Conservation (phyloP, 2,113 vertebrate genomes). For the Albula glossodonta region DNA sequence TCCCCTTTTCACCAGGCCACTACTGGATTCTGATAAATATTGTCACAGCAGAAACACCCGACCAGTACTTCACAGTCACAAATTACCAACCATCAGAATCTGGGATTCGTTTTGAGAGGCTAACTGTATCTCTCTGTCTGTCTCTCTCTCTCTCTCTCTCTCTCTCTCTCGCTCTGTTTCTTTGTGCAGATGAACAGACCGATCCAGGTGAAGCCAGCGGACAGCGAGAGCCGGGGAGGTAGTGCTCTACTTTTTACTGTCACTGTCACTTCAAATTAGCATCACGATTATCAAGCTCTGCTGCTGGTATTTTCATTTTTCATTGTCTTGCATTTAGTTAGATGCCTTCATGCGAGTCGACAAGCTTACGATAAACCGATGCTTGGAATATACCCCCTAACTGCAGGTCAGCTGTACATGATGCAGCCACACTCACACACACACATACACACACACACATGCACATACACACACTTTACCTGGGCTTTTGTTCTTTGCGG, state of each 20-base stretch:
- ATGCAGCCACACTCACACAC: too few species aligned
- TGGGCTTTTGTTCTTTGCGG: too few species aligned
- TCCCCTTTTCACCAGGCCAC: slow-evolving; percentile 14
- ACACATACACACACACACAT: too few species aligned
- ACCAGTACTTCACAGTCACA: too few species aligned
- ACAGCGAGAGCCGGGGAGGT: slow-evolving; percentile 98
- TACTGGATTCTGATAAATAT: too few species aligned
- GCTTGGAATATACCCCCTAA: background rate
- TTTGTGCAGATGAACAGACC: slow-evolving; percentile 95
- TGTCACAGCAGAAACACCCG: too few species aligned
- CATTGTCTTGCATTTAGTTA: slow-evolving; percentile 38
- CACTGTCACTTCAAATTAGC: slow-evolving; percentile 56
- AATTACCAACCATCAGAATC: too few species aligned
- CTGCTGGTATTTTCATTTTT: slow-evolving; percentile 22
- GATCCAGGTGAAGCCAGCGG: slow-evolving; percentile 98
- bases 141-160: slow-evolving; percentile 15
- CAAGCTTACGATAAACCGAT: slow-evolving; percentile 16
- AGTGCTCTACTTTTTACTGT: slow-evolving; percentile 67
- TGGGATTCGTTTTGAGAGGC: too few species aligned
- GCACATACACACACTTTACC: background rate
- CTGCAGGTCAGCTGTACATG: too few species aligned
- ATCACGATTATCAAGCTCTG: slow-evolving; percentile 58
- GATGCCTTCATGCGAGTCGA: slow-evolving; percentile 30
- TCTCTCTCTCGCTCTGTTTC: slow-evolving; percentile 41
- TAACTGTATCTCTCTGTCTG: background rate